Base-by-base conservation (phyloP, 2,797 vertebrate species). In the Acanthornis magna region DNA sequence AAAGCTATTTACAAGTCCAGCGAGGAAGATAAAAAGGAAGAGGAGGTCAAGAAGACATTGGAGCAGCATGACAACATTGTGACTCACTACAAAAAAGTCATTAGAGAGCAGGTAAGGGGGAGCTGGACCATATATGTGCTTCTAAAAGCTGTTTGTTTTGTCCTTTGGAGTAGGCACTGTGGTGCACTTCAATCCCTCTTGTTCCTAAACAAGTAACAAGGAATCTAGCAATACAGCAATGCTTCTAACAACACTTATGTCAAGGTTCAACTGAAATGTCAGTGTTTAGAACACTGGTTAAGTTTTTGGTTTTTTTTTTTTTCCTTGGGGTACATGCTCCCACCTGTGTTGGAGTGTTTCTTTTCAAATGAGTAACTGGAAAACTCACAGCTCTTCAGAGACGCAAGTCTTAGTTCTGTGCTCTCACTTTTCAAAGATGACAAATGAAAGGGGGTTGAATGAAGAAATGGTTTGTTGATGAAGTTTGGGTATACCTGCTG, bases 31-130 rank as follows among this genome's bases (percentile, higher is more conserved):
- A 98, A 99, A 95, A 99, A 99, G 95, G 99, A 99, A 88, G 99
- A 99, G 92, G 99, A 99, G 91, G 99, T 99, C 84, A 99, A 99
- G 98, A 99, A 99, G 98, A 99, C 99, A 4, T 85, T 99, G 96
- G 99, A 99, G 85, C 99, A 99, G 65, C 99, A 99, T 26, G 99
- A 99, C 98, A 99, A 98, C 96, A 99, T 99, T 32, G 98, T 99
- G 94, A 99, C 98, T 91, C 99, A 98, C 97, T 99, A 99, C 96
- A 99, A 99, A 97, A 99, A 98, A 84, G 98, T 99, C 96, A 99
- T 99, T 90, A 98, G 99, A 95, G 99, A 99, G 76, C 99, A 99
- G 98, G 99, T 99, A 95, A 75, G 94, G 76, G 29, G 42, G 58
- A 57, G 43, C n/a, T 27, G 10, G 1, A 0, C 25, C 48, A 12